phyloP scores from a whole-genome alignment of 2,797 vertebrate species.

The Cossypha caffra region DNA sequence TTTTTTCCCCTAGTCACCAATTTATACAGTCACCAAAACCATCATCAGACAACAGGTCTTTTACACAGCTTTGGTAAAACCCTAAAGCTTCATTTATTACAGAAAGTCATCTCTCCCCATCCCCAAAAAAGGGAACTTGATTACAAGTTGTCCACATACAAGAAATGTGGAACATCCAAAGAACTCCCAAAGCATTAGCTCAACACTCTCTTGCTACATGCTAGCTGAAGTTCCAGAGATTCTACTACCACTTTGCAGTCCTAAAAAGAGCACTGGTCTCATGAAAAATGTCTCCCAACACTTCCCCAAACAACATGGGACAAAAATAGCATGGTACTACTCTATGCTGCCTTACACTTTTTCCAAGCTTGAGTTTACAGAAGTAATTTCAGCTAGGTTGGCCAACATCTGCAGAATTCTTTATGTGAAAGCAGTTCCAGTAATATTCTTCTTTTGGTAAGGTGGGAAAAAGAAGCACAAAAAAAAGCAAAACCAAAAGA shows the following conservation, averaged over 20 bases:
- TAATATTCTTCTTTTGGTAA: not conserved
- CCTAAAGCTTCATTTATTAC: not conserved
- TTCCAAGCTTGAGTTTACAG: constrained; percentile 41
- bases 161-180: constrained; percentile 22
- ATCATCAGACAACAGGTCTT: not conserved
- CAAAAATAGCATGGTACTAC: constrained; percentile 57
- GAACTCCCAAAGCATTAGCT: constrained; percentile 22
- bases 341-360: not conserved
- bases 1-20: not conserved
- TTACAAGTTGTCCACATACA: not conserved
- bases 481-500: not conserved
- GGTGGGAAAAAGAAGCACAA: not conserved
- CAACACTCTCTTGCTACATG: not conserved
- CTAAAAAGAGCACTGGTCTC: constrained; percentile 43
- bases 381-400: constrained; percentile 3
- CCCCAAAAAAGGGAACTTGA: not conserved
- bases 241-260: constrained; percentile 1
- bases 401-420: not conserved
- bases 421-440: not conserved
- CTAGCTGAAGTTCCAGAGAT: constrained; percentile 51
- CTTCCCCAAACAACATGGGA: constrained; percentile 38
- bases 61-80: not conserved
- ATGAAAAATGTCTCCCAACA: constrained; percentile 49
- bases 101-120: accelerated
- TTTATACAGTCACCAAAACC: not conserved